These are phyloP conservation scores for Atlantisia rogersi DNA, from an alignment of 2,113 vertebrate genomes.

Conservation along the genomic window DNA sequence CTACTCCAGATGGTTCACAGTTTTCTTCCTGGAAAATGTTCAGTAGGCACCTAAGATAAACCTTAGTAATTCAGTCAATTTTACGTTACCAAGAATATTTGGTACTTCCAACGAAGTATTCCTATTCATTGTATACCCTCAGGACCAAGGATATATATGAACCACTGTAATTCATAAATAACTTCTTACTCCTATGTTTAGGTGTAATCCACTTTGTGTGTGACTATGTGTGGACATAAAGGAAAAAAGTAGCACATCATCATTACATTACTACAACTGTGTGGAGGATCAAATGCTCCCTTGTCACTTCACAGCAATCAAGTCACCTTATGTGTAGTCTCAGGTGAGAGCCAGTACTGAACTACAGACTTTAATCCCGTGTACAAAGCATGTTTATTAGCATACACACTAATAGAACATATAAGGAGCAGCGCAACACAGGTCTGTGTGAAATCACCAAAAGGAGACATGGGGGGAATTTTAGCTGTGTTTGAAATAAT, in stretches of 20 bases:
- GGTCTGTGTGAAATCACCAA: background rate
- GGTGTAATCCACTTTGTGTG: background rate
- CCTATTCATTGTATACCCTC: background rate
- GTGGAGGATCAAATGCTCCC: background rate
- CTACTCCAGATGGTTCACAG: background rate
- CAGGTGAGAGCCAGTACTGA: background rate
- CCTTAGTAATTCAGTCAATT: background rate
- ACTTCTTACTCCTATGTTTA: background rate
- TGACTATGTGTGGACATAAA: background rate
- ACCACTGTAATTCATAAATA: background rate
- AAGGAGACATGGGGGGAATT: background rate
- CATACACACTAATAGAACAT: background rate
- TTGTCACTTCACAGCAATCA: background rate
- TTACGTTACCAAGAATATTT: background rate
- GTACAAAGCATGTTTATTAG: background rate
- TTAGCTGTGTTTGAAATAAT: background rate
- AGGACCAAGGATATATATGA: background rate
- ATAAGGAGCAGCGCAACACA: background rate
- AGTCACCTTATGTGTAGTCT: background rate
- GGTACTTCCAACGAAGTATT: background rate
- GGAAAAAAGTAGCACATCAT: background rate
- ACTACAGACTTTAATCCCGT: background rate
- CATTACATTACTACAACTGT: background rate
- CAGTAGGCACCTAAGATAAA: background rate
- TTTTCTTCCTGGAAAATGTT: background rate